phyloP scores from a whole-genome alignment of 2,888 invertebrate species.

The Volucella bombylans region DNA sequence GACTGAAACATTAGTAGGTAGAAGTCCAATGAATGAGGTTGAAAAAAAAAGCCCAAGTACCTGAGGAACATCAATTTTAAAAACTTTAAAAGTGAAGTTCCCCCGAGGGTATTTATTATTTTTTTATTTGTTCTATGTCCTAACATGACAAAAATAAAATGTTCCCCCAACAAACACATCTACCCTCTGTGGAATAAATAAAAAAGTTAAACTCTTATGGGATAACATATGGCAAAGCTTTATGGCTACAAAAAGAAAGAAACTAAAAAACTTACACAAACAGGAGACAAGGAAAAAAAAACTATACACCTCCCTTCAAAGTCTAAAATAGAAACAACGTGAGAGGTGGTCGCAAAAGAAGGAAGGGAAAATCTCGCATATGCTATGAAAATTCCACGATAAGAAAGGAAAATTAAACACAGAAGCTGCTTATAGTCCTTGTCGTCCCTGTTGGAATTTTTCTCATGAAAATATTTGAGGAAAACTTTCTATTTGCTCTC shows the following conservation, averaged over 20 bases:
- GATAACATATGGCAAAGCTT: slow-evolving; percentile 57
- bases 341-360: not conserved
- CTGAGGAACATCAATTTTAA: too few species aligned
- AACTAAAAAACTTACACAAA: slow-evolving; percentile 12
- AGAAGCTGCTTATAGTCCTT: slow-evolving; percentile 15
- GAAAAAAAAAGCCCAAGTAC: too few species aligned
- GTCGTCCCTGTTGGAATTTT: slow-evolving; percentile 53
- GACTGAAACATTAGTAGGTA: too few species aligned
- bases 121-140: too few species aligned
- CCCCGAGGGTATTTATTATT: too few species aligned
- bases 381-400: slow-evolving; percentile 64
- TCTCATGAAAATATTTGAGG: slow-evolving; percentile 69
- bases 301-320: slow-evolving; percentile 24
- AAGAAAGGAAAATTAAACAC: slow-evolving; percentile 46
- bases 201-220: slow-evolving; percentile 50
- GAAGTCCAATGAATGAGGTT: too few species aligned
- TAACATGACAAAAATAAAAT: too few species aligned
- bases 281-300: slow-evolving; percentile 15
- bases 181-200: slow-evolving; percentile 10
- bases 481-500: slow-evolving; percentile 67
- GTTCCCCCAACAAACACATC: too few species aligned
- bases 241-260: slow-evolving; percentile 29
- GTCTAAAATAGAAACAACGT: slow-evolving; percentile 18
- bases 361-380: slow-evolving; percentile 30
- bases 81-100: too few species aligned